Evolutionary conservation across 2,113 vertebrate species (phyloP), one percentile per base, ranked within the genome.

Genomic region (Misgurnus mizolepis): DNA sequence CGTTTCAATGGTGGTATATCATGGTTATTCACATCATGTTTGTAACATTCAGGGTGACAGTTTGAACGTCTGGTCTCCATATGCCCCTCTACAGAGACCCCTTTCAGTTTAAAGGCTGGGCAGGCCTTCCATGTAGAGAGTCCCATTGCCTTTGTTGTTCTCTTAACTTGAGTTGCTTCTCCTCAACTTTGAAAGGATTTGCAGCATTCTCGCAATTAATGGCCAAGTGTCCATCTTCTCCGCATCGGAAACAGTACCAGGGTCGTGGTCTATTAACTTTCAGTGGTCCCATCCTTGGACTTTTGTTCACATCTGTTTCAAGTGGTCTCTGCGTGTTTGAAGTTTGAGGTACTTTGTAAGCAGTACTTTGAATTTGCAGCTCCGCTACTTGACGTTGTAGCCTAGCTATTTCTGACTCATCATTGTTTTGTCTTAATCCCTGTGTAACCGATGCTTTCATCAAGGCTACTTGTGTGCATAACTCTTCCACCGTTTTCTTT

Each of bases 231-330:
- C 72, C 72, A 62, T 75, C 58, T 2, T 75, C 72, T 69, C 56
- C 56, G 6, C 72, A 75, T 4, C 9, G 8, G 72, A 75, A 75
- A 69, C 67, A 69, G 18, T 47, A 69, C 43, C 67, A 11, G 4
- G 60, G 22, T 12, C 10, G 22, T 34, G 60, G 60, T 34, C 60
- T 62, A 18, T 27, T 27, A 61, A 11, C 22, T 27, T 18, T 61
- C 9, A 61, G 22, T 4, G 10, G 58, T n/a, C 58, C 58, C 1
- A 0, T 62, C 60, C 60, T 62, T 10, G 60, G 18, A 34, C 60
- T 62, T 2, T 0, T 62, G 27, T 34, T 10, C 10, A 22, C 27
- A 1, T 62, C 60, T 12, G 22, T 62, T 6, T 34, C 22, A 12
- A 10, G 58, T 22, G 22, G 22, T 22, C 22, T 22, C 22, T 22